phyloP scores from a whole-genome alignment of 2,113 vertebrate species.

The Chascanopsetta lugubris region DNA sequence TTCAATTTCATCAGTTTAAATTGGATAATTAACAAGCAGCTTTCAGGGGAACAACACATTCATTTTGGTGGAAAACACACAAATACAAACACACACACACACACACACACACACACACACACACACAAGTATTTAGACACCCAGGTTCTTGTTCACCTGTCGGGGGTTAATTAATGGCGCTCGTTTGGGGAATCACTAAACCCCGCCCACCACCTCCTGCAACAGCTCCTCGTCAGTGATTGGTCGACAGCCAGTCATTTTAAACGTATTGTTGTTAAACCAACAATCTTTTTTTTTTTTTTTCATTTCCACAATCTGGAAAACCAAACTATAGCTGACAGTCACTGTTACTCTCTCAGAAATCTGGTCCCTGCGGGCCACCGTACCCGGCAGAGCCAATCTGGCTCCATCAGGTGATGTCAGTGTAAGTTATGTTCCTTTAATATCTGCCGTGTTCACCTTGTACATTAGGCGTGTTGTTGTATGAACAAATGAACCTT shows the following conservation, averaged over 20 bases:
- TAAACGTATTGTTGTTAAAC: background rate
- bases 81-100: conserved; percentile 10
- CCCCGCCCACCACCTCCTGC: conserved; percentile 27
- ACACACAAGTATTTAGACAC: conserved; percentile 3
- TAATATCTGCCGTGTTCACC: too few relatives aligned
- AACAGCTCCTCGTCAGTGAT: background rate
- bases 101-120: conserved; percentile 23
- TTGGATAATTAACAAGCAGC: conserved; percentile 78
- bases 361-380: background rate
- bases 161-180: conserved; percentile 34
- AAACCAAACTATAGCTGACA: too few relatives aligned
- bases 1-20: conserved; percentile 77
- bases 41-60: conserved; percentile 55
- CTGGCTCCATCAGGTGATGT: too few relatives aligned
- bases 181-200: conserved; percentile 33
- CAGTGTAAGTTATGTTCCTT: background rate
- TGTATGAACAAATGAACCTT: too few relatives aligned
- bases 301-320: too few relatives aligned
- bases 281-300: too few relatives aligned
- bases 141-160: conserved; percentile 48
- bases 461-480: too few relatives aligned
- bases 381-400: too few relatives aligned
- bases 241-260: conserved; percentile 3
- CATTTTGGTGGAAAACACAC: conserved; percentile 34
- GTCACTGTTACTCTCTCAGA: too few relatives aligned